Conservation (phyloP, 2,797 vertebrate genomes). For the Anableps anableps region DNA sequence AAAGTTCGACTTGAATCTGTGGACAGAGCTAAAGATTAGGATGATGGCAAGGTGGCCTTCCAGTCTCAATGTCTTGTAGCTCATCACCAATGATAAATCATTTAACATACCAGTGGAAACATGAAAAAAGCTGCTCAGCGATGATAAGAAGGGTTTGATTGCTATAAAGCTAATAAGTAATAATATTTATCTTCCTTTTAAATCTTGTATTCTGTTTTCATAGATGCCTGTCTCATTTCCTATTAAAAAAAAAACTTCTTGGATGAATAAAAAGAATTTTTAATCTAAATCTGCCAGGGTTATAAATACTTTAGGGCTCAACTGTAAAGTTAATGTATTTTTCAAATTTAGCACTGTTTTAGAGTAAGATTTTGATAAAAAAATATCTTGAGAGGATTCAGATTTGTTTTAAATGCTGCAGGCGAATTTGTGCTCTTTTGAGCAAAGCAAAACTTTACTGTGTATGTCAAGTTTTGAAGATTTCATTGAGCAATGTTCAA, state of each 20-base stretch:
- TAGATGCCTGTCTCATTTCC: neutral
- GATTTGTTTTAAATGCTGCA: neutral
- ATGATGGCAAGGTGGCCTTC: neutral
- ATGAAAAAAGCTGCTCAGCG: neutral
- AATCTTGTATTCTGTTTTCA: neutral
- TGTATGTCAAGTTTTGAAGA: neutral
- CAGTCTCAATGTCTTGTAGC: too few species aligned
- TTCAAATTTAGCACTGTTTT: neutral
- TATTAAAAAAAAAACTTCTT: neutral
- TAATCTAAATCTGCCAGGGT: neutral
- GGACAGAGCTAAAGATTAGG: neutral
- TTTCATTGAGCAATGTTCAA: neutral
- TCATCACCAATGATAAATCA: neutral
- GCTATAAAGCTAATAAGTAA: neutral
- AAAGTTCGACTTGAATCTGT: neutral
- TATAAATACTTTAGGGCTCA: neutral
- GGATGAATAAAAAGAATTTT: neutral
- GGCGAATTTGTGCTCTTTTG: neutral
- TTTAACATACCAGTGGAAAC: neutral
- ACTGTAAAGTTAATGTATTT: neutral
- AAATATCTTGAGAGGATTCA: neutral
- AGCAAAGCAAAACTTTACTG: neutral
- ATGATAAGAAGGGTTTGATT: neutral
- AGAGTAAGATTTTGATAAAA: neutral
- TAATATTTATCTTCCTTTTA: neutral